Conservation (phyloP, 2,113 vertebrate genomes). For the Dasyprocta punctata region DNA sequence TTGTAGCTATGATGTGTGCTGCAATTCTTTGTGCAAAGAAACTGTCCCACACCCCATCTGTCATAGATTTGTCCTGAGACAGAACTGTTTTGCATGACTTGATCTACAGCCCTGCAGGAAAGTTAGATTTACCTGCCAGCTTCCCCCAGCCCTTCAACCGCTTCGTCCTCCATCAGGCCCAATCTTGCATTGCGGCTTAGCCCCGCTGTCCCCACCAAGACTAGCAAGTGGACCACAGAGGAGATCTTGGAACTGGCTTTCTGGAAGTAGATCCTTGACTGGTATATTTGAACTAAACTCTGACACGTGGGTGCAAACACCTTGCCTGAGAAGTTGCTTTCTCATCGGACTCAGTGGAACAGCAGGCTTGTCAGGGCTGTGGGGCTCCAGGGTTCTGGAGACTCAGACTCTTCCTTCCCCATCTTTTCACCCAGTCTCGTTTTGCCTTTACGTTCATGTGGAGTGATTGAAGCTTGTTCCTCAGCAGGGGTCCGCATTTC, state of each 20-base stretch:
- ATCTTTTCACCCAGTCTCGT: rapidly evolving
- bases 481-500: background rate
- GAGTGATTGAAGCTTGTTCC: background rate
- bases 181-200: background rate
- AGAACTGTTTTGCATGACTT: too few species aligned
- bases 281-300: background rate
- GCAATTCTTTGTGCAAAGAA: background rate
- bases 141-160: too few species aligned
- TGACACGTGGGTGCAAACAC: background rate
- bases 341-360: background rate
- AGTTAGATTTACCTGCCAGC: background rate
- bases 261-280: background rate
- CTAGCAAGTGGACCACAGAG: background rate
- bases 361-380: background rate
- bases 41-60: background rate
- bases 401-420: background rate
- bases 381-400: too few species aligned
- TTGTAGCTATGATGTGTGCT: background rate
- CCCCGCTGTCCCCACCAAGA: rapidly evolving
- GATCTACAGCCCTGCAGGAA: background rate
- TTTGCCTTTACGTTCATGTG: background rate
- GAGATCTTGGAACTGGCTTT: background rate
- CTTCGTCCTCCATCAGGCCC: background rate
- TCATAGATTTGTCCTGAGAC: background rate
- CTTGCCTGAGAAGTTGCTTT: background rate